Conservation (phyloP, 1,140 invertebrate genomes). For the Philaenus spumarius region DNA sequence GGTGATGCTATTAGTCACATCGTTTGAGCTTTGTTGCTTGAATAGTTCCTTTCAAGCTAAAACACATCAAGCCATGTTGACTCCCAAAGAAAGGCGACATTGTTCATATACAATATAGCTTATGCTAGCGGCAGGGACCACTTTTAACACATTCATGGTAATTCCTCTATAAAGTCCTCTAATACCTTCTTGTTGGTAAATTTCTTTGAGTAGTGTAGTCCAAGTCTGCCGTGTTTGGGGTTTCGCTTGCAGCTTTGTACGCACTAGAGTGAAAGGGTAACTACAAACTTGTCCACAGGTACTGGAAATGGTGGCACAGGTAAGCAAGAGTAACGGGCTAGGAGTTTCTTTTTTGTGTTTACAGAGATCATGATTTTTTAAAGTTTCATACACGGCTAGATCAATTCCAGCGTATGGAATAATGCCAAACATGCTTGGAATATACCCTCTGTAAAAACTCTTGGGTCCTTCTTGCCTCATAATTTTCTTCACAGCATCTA, state of each 20-base stretch:
- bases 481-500: slow-evolving; percentile 87
- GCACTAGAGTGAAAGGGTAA: slow-evolving; percentile 92
- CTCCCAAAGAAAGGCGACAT: no score
- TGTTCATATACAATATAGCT: no score
- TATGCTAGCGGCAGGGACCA: no score
- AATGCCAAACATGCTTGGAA: slow-evolving; percentile 97
- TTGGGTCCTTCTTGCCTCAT: slow-evolving; percentile 74
- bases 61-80: no score
- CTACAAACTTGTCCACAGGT: slow-evolving; percentile 95
- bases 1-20: no score
- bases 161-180: no score
- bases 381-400: slow-evolving; percentile 92
- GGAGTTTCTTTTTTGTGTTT: slow-evolving; percentile 62
- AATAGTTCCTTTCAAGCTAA: no score
- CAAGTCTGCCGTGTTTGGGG: no score
- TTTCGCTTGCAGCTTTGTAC: slow-evolving; percentile 95
- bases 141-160: no score
- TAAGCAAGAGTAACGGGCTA: slow-evolving; percentile 72
- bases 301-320: slow-evolving; percentile 88
- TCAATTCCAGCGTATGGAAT: slow-evolving; percentile 99
- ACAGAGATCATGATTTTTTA: slow-evolving; percentile 75
- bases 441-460: slow-evolving; percentile 87
- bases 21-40: no score
- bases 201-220: no score
- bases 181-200: no score